Evolutionary conservation across 2,888 invertebrate species (phyloP), one percentile per base, ranked within the genome.

Genomic region (Odontocerum albicorne): DNA sequence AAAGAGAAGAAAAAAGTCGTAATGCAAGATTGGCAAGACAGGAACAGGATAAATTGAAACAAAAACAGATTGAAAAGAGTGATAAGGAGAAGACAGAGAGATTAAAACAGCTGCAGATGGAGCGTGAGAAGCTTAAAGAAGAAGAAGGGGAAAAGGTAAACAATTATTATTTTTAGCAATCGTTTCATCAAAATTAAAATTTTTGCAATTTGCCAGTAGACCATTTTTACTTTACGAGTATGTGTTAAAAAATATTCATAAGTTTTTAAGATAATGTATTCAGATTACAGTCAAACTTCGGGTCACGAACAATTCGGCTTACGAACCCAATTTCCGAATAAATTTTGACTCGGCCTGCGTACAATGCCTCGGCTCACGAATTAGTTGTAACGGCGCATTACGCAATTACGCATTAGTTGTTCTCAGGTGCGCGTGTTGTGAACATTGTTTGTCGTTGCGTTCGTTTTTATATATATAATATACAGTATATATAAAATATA

Each of bases 1-100:
- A 68, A 57, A 73, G 83, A 1, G 80, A 82, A 64, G 77, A 82
- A 60, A 82, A 82, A 70, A 81, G 79, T 73, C 72, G 39, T 69
- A 82, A 81, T 1, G 82, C 81, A 0, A 79, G 72, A 0, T 71
- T 77, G 2, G 76, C 75, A 0, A 59, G 68, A 2, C 79, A 77
- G 4, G 66, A 77, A 1, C 70, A 69, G 60, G 78, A 80, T 65
- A 77, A 73, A 51, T 71, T 73, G 60, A 75, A 74, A 15, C 75
- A 77, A 45, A 79, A 72, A 0, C 74, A 79, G 61, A 70, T 67
- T 2, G 82, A 82, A 57, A 75, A 75, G 63, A 59, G 72, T 4
- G 82, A 83, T 64, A 69, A 72, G 39, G 74, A 74, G 4, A 72
- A 69, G 63, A 74, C 75, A 60, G 74, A 67, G 46, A 63, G 60